These are phyloP conservation scores for Chrysochloris asiatica DNA, from an alignment of 2,113 vertebrate genomes.

Conservation along the genomic window DNA sequence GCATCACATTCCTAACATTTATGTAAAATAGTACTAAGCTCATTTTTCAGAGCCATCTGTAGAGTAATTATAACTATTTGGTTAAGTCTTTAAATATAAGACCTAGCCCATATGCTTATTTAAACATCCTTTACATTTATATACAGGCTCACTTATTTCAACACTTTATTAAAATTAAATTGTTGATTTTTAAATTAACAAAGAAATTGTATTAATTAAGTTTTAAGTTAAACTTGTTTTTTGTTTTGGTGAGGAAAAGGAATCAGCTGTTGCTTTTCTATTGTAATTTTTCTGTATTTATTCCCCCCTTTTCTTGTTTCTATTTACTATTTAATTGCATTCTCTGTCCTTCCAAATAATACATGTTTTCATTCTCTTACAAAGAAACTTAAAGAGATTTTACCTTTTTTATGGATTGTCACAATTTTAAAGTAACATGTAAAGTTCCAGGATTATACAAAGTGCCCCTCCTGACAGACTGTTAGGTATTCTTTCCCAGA, in stretches of 20 bases:
- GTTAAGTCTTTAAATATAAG: not conserved
- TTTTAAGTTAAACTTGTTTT: not conserved
- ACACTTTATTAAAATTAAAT: not conserved
- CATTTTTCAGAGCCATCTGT: conserved; percentile 27
- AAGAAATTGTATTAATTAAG: not conserved
- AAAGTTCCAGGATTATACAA: conserved; percentile 58
- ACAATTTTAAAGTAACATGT: conserved; percentile 51
- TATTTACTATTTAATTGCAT: conserved; percentile 1
- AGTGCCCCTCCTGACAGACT: conserved; percentile 81
- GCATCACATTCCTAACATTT: conserved; percentile 14
- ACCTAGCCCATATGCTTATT: not conserved
- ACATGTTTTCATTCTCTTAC: not conserved
- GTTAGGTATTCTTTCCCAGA: not conserved
- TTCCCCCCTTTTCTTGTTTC: not conserved
- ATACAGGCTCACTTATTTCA: not conserved
- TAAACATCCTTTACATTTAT: not conserved
- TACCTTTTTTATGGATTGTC: not conserved
- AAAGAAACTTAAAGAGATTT: conserved; percentile 30
- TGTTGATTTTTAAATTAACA: not conserved
- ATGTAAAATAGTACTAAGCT: conserved; percentile 5
- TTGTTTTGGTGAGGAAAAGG: not conserved
- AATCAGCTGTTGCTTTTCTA: not conserved
- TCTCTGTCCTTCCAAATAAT: not conserved
- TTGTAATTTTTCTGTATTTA: not conserved
- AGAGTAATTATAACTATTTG: not conserved